phyloP scores from a whole-genome alignment of 2,888 invertebrate species.

The Diachrysia chrysitis region DNA sequence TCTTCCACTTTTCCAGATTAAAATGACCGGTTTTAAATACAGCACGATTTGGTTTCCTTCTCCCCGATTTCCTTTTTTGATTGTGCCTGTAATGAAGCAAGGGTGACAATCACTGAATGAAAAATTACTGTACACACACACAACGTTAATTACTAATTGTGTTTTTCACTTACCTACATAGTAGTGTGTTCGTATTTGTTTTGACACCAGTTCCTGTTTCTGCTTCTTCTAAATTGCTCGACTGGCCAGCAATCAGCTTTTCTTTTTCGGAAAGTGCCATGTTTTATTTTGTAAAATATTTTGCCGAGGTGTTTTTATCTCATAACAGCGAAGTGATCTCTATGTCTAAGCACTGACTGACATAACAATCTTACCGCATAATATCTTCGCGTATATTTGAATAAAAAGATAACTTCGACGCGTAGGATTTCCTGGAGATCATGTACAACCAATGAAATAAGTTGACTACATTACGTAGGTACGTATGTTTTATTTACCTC shows the following conservation, averaged over 20 bases:
- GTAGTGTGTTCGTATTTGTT: conserved; percentile 12
- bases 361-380: conserved; percentile 47
- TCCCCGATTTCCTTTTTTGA: conserved; percentile 60
- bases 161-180: conserved; percentile 43
- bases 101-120: background rate
- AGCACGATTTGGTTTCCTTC: conserved; percentile 85
- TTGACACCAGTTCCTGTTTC: conserved; percentile 29
- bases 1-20: conserved; percentile 94
- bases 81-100: conserved; percentile 57
- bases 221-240: conserved; percentile 23
- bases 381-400: conserved; percentile 45
- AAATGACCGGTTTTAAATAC: conserved; percentile 96
- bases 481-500: background rate
- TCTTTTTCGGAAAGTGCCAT: conserved; percentile 43
- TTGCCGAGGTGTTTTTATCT: conserved; percentile 21
- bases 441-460: conserved; percentile 18
- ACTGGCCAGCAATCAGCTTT: conserved; percentile 23
- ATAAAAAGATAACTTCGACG: conserved; percentile 46
- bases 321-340: conserved; percentile 37
- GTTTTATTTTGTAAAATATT: conserved; percentile 9
- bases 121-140: no score
- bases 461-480: background rate
- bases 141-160: no score
- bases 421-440: conserved; percentile 32
- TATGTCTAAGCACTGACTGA: conserved; percentile 47